phyloP scores from a whole-genome alignment of 2,113 vertebrate genomes.

The Anseranas semipalmata region DNA sequence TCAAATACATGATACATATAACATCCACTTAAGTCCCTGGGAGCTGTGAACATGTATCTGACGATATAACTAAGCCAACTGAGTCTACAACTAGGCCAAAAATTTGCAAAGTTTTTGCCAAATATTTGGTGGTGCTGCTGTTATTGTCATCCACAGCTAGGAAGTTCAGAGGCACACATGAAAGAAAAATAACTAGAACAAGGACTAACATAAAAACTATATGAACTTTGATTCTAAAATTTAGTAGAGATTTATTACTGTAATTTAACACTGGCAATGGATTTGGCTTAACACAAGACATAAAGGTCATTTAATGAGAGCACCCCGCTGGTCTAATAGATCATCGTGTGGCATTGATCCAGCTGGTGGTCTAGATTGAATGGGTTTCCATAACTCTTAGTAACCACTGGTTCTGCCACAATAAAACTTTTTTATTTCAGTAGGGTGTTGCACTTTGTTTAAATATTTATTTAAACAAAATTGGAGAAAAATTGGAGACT shows the following conservation, averaged over 20 bases:
- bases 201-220: not conserved
- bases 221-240: constrained; percentile 1
- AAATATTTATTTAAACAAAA: not conserved
- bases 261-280: not conserved
- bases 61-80: not conserved
- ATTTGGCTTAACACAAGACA: not conserved
- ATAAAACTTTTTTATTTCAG: not conserved
- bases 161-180: not conserved
- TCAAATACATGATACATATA: not conserved
- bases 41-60: not conserved
- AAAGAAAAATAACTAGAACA: not conserved
- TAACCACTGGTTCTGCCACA: not conserved
- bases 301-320: not conserved
- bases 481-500: not conserved
- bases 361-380: not conserved
- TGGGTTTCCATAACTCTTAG: not conserved
- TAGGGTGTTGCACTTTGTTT: not conserved
- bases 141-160: not conserved
- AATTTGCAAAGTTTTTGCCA: not conserved
- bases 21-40: not conserved
- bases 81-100: not conserved
- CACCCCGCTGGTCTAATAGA: not conserved
- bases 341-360: not conserved
- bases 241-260: not conserved
- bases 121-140: not conserved